Conservation (phyloP, 2,888 invertebrate species). For the Cartodere bifasciata region DNA sequence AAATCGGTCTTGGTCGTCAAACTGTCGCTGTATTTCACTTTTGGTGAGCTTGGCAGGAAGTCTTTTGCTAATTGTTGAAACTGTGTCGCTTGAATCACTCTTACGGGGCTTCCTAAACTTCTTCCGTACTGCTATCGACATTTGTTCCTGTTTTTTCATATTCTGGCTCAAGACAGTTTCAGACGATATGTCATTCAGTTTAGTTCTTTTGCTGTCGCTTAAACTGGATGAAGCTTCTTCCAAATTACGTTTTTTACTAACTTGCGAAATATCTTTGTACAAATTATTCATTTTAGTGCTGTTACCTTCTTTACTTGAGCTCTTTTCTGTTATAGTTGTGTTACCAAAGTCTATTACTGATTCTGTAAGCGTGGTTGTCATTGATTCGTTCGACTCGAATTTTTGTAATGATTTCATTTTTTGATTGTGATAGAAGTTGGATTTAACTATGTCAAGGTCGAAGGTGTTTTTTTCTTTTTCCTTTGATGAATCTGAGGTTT, state of each 20-base stretch:
- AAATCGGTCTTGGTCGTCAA: constrained; percentile 22
- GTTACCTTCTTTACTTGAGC: neutral
- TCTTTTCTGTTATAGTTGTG: too few relatives aligned
- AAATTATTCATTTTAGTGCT: too few relatives aligned
- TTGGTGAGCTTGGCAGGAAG: constrained; percentile 22
- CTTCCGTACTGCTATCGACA: too few relatives aligned
- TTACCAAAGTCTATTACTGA: too few relatives aligned
- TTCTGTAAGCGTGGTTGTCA: too few relatives aligned
- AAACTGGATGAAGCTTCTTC: neutral
- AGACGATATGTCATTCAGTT: neutral
- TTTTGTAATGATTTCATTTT: neutral
- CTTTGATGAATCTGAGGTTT: too few relatives aligned
- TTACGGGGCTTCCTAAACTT: too few relatives aligned
- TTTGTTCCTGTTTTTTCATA: constrained; percentile 5
- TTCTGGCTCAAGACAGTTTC: neutral
- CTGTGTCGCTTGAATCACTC: too few relatives aligned
- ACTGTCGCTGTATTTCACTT: constrained; percentile 24
- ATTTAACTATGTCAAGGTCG: neutral
- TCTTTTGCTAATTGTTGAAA: too few relatives aligned
- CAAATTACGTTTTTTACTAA: constrained; percentile 7
- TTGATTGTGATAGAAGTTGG: neutral
- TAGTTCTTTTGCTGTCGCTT: too few relatives aligned
- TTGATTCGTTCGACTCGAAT: too few relatives aligned
- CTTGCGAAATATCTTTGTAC: constrained; percentile 7
- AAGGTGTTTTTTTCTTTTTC: neutral